These are phyloP conservation scores for Xanthia icteritia DNA, from an alignment of 2,888 invertebrate genomes.

Conservation along the genomic window DNA sequence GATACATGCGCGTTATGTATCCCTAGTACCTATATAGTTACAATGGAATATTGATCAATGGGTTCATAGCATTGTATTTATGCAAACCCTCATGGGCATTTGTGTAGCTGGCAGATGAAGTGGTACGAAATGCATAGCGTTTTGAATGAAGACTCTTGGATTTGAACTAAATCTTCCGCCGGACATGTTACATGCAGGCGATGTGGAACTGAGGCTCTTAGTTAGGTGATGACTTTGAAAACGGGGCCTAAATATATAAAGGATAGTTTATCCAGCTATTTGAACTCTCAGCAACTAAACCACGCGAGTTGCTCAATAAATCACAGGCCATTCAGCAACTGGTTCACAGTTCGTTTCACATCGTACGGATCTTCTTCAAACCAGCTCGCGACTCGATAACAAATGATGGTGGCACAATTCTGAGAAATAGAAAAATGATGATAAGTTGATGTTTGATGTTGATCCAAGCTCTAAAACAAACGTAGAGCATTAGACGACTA, in stretches of 20 bases:
- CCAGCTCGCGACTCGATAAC: slow-evolving; percentile 31
- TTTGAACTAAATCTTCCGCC: neutral
- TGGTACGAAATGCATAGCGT: slow-evolving; percentile 3
- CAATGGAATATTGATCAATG: slow-evolving; percentile 45
- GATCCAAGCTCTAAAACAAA: slow-evolving; percentile 64
- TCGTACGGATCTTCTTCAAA: slow-evolving; percentile 29
- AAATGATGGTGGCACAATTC: slow-evolving; percentile 44
- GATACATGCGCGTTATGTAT: slow-evolving; percentile 50
- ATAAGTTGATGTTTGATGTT: slow-evolving; percentile 32
- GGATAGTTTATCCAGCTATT: neutral
- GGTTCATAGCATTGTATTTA: slow-evolving; percentile 43
- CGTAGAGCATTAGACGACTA: slow-evolving; percentile 59
- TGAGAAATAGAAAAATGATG: slow-evolving; percentile 53
- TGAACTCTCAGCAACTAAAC: neutral
- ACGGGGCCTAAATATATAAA: neutral
- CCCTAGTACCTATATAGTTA: slow-evolving; percentile 36
- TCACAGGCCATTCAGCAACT: slow-evolving; percentile 12
- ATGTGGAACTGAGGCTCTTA: too few species aligned
- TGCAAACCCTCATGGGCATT: slow-evolving; percentile 51
- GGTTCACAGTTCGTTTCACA: neutral
- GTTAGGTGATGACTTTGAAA: neutral
- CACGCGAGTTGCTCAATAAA: neutral
- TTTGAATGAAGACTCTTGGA: slow-evolving; percentile 5
- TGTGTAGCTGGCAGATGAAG: slow-evolving; percentile 27
- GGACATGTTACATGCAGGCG: neutral